Evolutionary conservation across 2,113 vertebrate species (phyloP).

Genomic region (Shinisaurus crocodilurus): DNA sequence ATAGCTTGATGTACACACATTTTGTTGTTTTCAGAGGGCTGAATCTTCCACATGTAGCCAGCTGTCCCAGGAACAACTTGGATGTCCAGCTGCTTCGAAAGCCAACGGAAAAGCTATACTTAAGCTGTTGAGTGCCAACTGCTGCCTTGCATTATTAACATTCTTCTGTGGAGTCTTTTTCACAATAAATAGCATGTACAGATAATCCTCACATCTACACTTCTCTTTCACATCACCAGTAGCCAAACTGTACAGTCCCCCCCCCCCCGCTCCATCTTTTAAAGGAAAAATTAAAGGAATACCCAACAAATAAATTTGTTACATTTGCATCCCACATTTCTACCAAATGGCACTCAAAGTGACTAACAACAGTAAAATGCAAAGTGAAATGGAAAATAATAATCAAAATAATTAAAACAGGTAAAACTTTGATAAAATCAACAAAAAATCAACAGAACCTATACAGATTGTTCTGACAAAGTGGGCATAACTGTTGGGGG

Average conservation of each 20-base stretch:
- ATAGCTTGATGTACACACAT: constrained; percentile 5
- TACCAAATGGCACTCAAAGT: background rate
- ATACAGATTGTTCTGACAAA: background rate
- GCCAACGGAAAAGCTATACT: constrained; percentile 21
- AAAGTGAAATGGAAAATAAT: background rate
- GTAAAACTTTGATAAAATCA: background rate
- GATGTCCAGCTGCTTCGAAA: constrained; percentile 2
- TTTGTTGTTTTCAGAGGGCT: constrained; percentile 12
- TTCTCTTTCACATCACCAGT: background rate
- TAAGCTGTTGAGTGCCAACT: background rate
- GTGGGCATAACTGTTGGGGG: too few relatives aligned
- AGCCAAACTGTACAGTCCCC: background rate
- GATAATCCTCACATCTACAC: background rate
- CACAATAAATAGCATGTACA: background rate
- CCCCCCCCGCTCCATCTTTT: background rate
- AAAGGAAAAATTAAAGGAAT: background rate
- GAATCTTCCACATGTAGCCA: constrained; percentile 29
- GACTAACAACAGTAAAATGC: background rate
- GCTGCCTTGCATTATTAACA: constrained; percentile 28
- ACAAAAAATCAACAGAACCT: too few relatives aligned
- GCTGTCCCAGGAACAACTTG: constrained; percentile 28
- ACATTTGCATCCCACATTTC: background rate
- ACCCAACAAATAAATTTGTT: background rate
- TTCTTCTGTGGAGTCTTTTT: constrained; percentile 12
- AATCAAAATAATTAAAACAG: background rate